phyloP scores from a whole-genome alignment of 1,140 invertebrate species.

The Apis mellifera region Amel_HAv3.1 CM009932.2:14638501-14639000 shows the following conservation, averaged over 20 bases:
- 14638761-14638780: constrained; percentile 55
- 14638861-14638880: constrained; percentile 70
- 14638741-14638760: constrained; percentile 51
- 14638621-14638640: constrained; percentile 22
- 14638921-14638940: constrained; percentile 25
- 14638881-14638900: constrained; percentile 42
- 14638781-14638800: not conserved
- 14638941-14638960: not conserved
- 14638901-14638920: constrained; percentile 17
- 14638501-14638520: constrained; percentile 93
- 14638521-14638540: constrained; percentile 91
- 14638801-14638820: constrained; percentile 50
- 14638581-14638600: constrained; percentile 78
- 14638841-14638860: constrained; percentile 72
- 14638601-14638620: constrained; percentile 63
- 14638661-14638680: constrained; percentile 67
- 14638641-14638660: not conserved
- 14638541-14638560: constrained; percentile 86
- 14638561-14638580: constrained; percentile 85
- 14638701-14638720: constrained; percentile 75
- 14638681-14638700: constrained; percentile 77
- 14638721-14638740: constrained; percentile 47
- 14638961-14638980: constrained; percentile 10
- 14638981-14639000: not conserved
- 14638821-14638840: constrained; percentile 36